phyloP scores from a whole-genome alignment of 2,113 vertebrate genomes.

The Entelurus aequoreus region DNA sequence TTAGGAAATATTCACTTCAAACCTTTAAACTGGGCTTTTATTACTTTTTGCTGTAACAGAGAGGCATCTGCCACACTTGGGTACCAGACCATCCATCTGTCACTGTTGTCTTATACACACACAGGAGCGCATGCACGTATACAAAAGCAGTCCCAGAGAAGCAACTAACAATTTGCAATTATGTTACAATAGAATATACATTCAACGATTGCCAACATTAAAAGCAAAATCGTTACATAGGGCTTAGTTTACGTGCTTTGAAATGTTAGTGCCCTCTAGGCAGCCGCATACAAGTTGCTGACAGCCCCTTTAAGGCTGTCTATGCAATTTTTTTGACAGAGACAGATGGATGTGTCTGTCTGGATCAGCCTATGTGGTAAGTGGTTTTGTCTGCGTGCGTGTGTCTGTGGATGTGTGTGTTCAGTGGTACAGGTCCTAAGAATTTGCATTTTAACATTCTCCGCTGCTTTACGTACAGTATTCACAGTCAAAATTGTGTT shows the following conservation, averaged over 20 bases:
- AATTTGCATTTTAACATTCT: conserved; percentile 68
- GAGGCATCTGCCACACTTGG: conserved; percentile 1
- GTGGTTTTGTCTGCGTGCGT: conserved; percentile 10
- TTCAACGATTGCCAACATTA: too few relatives aligned
- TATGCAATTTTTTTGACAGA: conserved; percentile 15
- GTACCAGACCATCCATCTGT: not conserved
- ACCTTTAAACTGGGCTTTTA: conserved; percentile 30
- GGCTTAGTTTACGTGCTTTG: too few relatives aligned
- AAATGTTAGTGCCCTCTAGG: too few relatives aligned
- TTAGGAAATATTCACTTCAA: conserved; percentile 55
- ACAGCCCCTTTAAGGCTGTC: conserved; percentile 7
- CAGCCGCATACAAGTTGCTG: too few relatives aligned
- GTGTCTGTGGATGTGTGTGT: conserved; percentile 7
- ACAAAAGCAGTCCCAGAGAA: too few relatives aligned
- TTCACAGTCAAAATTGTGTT: too few relatives aligned
- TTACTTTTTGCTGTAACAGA: conserved; percentile 33
- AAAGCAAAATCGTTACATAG: too few relatives aligned
- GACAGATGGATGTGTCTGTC: conserved; percentile 15
- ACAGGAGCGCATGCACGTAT: too few relatives aligned
- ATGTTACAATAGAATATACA: too few relatives aligned
- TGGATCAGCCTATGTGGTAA: conserved; percentile 16
- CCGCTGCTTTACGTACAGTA: conserved; percentile 49
- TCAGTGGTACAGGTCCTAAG: conserved; percentile 40
- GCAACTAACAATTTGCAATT: too few relatives aligned
- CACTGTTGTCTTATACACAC: not conserved